Percentiles rank a stretch among this genome's conserved stretches.
Conservation (phyloP, 2,113 vertebrate genomes). For the Oryzias melastigma region DNA sequence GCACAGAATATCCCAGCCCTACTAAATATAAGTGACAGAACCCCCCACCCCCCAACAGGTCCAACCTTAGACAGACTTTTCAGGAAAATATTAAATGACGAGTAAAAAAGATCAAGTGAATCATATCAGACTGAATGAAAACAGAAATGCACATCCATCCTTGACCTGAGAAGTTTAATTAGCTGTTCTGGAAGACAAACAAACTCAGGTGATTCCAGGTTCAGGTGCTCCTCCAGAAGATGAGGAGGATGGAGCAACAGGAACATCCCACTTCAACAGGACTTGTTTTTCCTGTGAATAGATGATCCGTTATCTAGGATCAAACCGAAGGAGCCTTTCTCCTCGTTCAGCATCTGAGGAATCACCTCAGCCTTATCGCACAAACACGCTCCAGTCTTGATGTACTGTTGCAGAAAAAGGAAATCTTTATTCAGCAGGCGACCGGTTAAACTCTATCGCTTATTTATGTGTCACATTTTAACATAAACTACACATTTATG, state of each 20-base stretch:
- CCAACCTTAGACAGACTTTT: no score
- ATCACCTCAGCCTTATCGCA: conserved; percentile 51
- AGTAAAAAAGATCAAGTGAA: no score
- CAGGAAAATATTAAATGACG: no score
- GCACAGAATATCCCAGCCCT: no score
- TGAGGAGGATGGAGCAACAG: conserved; percentile 30
- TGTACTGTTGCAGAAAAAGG: conserved; percentile 42
- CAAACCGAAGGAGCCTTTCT: conserved; percentile 37
- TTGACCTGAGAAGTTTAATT: conserved; percentile 58
- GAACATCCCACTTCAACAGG: conserved; percentile 33
- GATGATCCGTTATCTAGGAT: conserved; percentile 59
- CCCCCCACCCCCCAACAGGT: no score
- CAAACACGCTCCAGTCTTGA: conserved; percentile 45
- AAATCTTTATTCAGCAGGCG: conserved; percentile 57
- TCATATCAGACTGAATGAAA: not conserved
- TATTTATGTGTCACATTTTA: not conserved
- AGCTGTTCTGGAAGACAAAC: conserved; percentile 29
- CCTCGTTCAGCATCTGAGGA: conserved; percentile 27
- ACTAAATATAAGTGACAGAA: no score
- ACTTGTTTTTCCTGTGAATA: conserved; percentile 34
- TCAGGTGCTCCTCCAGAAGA: conserved; percentile 12
- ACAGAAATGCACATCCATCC: conserved; percentile 32
- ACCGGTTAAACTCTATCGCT: conserved; percentile 29
- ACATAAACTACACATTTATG: conserved; percentile 14
- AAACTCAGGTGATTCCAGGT: conserved; percentile 5